Evolutionary conservation across 2,797 vertebrate species (phyloP).

Genomic region (Intellagama lesueurii): DNA sequence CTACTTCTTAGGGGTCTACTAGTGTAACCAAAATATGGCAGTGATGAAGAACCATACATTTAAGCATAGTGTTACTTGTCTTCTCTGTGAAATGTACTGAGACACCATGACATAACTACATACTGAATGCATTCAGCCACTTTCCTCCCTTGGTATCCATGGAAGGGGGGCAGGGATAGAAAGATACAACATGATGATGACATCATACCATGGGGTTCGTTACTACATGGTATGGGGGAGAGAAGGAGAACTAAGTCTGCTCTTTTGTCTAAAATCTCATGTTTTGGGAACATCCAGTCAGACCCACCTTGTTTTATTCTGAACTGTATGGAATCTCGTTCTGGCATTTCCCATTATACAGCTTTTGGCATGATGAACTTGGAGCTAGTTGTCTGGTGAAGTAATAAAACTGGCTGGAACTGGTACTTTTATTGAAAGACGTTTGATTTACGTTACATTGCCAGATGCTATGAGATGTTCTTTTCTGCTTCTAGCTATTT

Average conservation of each 20-base stretch:
- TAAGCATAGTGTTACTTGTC: too few species aligned
- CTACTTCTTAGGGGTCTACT: constrained; percentile 19
- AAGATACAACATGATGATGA: background rate
- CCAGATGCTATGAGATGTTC: constrained; percentile 13
- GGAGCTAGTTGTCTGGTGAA: constrained; percentile 55
- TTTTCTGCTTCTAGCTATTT: constrained; percentile 40
- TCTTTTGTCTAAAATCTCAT: background rate
- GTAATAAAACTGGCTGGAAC: constrained; percentile 22
- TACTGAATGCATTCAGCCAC: background rate
- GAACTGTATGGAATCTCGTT: constrained; percentile 58
- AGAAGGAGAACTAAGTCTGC: background rate
- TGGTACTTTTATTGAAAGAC: background rate
- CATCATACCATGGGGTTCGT: background rate
- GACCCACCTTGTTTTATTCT: constrained; percentile 47
- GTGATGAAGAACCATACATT: background rate
- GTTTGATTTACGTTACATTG: constrained; percentile 26
- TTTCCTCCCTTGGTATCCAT: background rate
- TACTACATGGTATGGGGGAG: background rate
- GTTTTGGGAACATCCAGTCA: background rate
- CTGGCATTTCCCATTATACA: constrained; percentile 54
- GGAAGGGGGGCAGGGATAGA: background rate
- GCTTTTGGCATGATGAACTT: constrained; percentile 26
- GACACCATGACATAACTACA: background rate
- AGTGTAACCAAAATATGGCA: background rate
- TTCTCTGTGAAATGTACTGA: background rate